Evolutionary conservation across 2,888 invertebrate species (phyloP), one percentile per base, ranked within the genome.

Genomic region (Blastobasis lacticolella): DNA sequence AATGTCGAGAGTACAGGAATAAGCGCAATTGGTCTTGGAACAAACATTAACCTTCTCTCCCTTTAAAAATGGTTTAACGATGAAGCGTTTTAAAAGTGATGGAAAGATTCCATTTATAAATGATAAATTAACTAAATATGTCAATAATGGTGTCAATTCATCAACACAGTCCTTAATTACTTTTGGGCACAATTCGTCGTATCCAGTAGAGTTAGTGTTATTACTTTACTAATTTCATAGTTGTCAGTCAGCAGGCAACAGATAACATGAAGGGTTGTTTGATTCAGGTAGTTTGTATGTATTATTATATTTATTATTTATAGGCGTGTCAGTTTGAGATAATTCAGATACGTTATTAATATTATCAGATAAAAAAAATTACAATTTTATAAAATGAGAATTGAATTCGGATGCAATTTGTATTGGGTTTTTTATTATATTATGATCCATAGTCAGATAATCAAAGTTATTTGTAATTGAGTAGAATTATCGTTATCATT

Each of bases 41-140:
- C 40, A 8, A 8, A 40, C 40, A 8, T 6, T 40, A 40, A 40
- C 8, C 8, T 6, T 40, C 8, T 40, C 5, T 40, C 5, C 8
- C 40, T 6, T 40, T 8, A 5, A 6, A 6, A 8, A 6, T 8
- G 6, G 6, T 8, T 40, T 40, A 6, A 6, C 8, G 5, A 8
- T 40, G 5, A 8, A 40, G 8, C 5, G 5, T 40, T 40, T 40
- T 5, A 40, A 8, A 6, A 8, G 8, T 8, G 40, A 6, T 40
- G 40, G 40, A 8, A 40, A 40, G 40, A 8, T 40, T 40, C 40
- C 40, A 40, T 40, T 40, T 6, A 40, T 8, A 40, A 57, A 57
- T 49, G 63, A 62, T 64, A 55, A 45, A 7, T 36, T 40, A 6
- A 40, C 8, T 6, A 10, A 23, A 56, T 45, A 36, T 38, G 47